Percentiles rank a stretch among this genome's conserved stretches.
phyloP scores from a whole-genome alignment of 2,113 vertebrate genomes.

The Dermatemys mawii region DNA sequence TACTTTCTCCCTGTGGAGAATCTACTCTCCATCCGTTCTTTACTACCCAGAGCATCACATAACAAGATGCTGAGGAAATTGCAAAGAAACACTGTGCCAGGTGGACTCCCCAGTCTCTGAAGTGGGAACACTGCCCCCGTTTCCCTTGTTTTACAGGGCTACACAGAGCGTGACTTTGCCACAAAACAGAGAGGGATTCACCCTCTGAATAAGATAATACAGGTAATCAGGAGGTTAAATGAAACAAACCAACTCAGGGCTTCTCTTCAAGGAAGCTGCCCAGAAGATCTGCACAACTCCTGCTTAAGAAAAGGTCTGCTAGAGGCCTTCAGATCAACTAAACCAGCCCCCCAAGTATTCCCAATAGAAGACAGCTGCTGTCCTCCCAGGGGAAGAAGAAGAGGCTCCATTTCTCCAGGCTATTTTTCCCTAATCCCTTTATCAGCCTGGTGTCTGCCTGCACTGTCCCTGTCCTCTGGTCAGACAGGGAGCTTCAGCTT shows the following conservation, averaged over 20 bases:
- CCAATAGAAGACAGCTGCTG: constrained; percentile 33
- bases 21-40: neutral
- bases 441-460: neutral
- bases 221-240: constrained; percentile 31
- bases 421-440: neutral
- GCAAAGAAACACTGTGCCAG: constrained; percentile 42
- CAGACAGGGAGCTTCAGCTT: constrained; percentile 10
- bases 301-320: constrained; percentile 45
- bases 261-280: constrained; percentile 39
- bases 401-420: constrained; percentile 27
- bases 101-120: constrained; percentile 32
- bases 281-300: constrained; percentile 20
- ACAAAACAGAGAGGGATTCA: constrained; percentile 24
- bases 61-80: neutral
- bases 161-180: neutral
- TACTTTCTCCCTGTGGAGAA: neutral
- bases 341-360: constrained; percentile 62
- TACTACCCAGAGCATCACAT: neutral
- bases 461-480: neutral
- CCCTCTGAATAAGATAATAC: neutral
- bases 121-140: neutral
- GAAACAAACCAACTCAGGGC: constrained; percentile 5
- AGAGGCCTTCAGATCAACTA: constrained; percentile 38
- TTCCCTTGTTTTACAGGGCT: neutral
- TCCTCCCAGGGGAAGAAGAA: constrained; percentile 26